Evolutionary conservation across 1,140 invertebrate species (phyloP).

Genomic region (Drosophila navojoa): DNA sequence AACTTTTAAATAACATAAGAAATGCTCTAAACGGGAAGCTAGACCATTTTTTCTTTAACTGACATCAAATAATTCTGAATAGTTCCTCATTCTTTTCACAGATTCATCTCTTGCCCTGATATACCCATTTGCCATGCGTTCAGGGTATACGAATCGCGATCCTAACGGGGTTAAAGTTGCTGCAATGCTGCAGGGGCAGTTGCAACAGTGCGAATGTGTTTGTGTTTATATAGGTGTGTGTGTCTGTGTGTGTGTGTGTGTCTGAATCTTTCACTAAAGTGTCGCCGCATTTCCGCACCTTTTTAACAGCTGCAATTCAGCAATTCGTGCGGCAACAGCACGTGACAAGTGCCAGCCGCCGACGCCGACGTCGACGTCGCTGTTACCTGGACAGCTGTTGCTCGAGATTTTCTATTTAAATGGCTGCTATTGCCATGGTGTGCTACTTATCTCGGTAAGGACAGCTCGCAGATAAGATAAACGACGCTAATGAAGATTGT

Average conservation of each 20-base stretch:
- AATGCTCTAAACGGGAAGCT: too few species aligned
- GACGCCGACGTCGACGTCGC: neutral
- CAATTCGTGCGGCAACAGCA: conserved; percentile 31
- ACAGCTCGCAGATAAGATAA: conserved; percentile 64
- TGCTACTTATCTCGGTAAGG: conserved; percentile 40
- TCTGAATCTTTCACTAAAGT: conserved; percentile 26
- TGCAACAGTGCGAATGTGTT: neutral
- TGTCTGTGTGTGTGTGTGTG: neutral
- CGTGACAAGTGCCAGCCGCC: conserved; percentile 35
- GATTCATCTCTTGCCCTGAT: neutral
- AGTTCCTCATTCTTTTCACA: neutral
- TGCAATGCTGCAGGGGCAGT: conserved; percentile 50
- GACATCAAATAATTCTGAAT: too few species aligned
- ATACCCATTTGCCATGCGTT: neutral
- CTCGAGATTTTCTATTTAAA: conserved; percentile 31
- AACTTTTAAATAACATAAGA: too few species aligned
- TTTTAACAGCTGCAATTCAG: conserved; percentile 24
- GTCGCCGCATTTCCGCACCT: conserved; percentile 54
- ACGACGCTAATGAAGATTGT: conserved; percentile 73
- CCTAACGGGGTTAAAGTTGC: conserved; percentile 51
- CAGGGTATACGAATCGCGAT: conserved; percentile 19
- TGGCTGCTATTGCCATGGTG: neutral
- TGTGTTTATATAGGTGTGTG: neutral
- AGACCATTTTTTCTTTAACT: too few species aligned
- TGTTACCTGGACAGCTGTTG: conserved; percentile 29